phyloP scores from a whole-genome alignment of 2,797 vertebrate genomes.

The Oophaga sylvatica region DNA sequence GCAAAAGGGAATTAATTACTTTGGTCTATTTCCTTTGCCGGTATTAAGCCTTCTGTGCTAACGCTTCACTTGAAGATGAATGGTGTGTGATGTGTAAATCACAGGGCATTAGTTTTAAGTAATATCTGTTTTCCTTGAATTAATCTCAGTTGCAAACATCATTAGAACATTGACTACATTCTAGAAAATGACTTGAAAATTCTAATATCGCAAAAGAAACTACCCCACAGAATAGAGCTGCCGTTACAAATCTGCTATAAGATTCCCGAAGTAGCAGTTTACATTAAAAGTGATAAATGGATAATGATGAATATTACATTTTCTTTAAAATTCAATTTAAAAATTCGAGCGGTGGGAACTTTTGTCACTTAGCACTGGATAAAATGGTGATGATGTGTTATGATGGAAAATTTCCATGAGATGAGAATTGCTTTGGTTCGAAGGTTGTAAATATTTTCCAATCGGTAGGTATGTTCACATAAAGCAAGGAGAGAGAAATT shows the following conservation, averaged over 20 bases:
- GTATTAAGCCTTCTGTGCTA: background rate
- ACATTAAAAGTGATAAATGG: background rate
- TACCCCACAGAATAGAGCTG: background rate
- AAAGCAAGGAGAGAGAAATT: background rate
- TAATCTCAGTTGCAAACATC: background rate
- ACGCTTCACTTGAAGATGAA: constrained; percentile 1
- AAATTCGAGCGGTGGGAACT: background rate
- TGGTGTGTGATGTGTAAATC: constrained; percentile 10
- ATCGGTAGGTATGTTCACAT: background rate
- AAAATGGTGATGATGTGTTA: background rate
- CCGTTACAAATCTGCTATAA: background rate
- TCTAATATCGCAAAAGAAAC: background rate
- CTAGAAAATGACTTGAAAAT: background rate
- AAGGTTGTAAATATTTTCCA: background rate
- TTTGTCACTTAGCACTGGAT: background rate
- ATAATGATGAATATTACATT: background rate
- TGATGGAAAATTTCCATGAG: background rate
- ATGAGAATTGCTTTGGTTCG: background rate
- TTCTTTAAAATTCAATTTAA: background rate
- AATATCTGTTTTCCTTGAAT: constrained; percentile 21
- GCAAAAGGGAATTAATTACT: constrained; percentile 38
- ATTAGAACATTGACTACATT: background rate
- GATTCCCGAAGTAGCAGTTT: background rate
- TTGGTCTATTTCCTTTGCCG: background rate
- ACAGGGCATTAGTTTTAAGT: constrained; percentile 4